Percentiles rank a stretch among this genome's conserved stretches.
Conservation (phyloP, 23 tunicate genomes). For the Clavelina lepadiformis region DNA sequence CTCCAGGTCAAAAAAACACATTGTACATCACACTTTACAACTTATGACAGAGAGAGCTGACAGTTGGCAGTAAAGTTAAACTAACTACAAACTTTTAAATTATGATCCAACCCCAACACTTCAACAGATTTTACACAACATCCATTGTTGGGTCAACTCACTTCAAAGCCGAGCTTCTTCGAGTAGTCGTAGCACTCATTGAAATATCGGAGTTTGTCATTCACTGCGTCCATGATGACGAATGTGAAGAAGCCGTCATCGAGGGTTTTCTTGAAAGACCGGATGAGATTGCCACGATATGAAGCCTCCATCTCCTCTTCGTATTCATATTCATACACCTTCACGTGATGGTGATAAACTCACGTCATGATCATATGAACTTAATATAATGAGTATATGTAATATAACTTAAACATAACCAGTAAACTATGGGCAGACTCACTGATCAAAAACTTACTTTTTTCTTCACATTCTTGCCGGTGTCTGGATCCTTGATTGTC, state of each 20-base stretch:
- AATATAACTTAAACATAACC: background rate
- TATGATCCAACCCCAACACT: too few species aligned
- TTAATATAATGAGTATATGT: background rate
- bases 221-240: slow-evolving; percentile 64
- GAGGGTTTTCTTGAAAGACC: slow-evolving; percentile 64
- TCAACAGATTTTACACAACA: too few species aligned
- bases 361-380: background rate
- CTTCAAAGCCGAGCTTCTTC: slow-evolving; percentile 63
- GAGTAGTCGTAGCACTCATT: slow-evolving; percentile 51
- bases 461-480: slow-evolving; percentile 40
- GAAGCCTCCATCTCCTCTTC: slow-evolving; percentile 67
- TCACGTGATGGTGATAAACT: background rate
- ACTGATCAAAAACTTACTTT: slow-evolving; percentile 13
- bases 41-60: too few species aligned
- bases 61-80: too few species aligned
- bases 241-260: slow-evolving; percentile 79
- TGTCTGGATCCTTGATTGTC: slow-evolving; percentile 40
- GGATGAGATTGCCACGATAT: slow-evolving; percentile 56
- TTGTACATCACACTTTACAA: too few species aligned
- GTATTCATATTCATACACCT: slow-evolving; percentile 85
- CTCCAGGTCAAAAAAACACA: too few species aligned
- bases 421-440: background rate
- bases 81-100: background rate
- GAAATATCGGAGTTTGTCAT: slow-evolving; percentile 64
- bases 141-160: background rate